A percentile compares a stretch with the other conserved stretches of the same genome.
Conservation (phyloP, 2,797 vertebrate genomes). For the Acomys russatus region DNA sequence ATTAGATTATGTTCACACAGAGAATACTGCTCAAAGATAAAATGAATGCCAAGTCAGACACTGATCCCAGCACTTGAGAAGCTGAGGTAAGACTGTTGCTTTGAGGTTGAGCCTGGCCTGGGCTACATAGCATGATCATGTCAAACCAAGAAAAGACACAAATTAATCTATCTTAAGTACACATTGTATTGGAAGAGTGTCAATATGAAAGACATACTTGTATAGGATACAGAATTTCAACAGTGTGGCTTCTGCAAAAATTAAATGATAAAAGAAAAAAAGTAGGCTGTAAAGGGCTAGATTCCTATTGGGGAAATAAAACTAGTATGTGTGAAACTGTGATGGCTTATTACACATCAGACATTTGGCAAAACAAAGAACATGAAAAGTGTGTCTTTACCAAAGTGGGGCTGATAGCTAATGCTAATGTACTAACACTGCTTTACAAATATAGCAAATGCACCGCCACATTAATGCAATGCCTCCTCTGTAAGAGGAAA, state of each 20-base stretch:
- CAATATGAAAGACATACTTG: background rate
- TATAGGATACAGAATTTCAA: background rate
- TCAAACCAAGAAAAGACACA: background rate
- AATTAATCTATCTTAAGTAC: background rate
- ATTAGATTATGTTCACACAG: background rate
- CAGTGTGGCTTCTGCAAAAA: background rate
- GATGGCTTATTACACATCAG: background rate
- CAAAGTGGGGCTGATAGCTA: background rate
- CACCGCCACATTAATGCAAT: background rate
- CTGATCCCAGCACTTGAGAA: background rate
- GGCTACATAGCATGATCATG: too few relatives aligned
- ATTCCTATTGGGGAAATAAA: background rate
- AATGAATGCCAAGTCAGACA: background rate
- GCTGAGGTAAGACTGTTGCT: background rate
- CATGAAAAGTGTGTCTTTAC: background rate
- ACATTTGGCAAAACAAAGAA: background rate
- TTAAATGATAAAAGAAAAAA: background rate
- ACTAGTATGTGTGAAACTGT: background rate
- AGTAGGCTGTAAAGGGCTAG: background rate
- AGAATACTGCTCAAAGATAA: conserved; percentile 5
- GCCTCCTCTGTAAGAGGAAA: background rate
- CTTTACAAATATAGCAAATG: background rate
- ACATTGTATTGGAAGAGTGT: background rate
- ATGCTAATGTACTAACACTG: background rate
- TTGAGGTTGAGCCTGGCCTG: background rate